Conservation (phyloP, 2,113 vertebrate species). For the Pseudonaja textilis region DNA sequence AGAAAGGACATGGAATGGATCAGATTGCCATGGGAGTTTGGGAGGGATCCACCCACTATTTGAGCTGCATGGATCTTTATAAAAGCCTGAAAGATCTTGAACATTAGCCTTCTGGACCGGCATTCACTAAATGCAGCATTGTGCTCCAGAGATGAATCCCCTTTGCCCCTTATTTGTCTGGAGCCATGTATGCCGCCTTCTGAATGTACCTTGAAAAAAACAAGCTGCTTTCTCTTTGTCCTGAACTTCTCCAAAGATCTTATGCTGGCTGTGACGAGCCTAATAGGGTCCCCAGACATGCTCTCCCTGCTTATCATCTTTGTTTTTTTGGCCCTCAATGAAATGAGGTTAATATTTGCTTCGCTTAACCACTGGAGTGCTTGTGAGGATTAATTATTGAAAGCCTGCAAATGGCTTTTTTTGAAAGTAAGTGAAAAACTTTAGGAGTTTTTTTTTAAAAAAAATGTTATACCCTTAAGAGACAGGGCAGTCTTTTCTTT, state of each 20-base stretch:
- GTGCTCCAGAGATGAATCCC: not conserved
- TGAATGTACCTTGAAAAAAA: not conserved
- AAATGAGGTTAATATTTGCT: not conserved
- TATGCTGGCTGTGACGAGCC: not conserved
- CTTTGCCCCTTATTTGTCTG: not conserved
- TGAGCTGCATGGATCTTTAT: not conserved
- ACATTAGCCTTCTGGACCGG: not conserved
- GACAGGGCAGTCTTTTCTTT: not conserved
- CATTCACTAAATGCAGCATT: not conserved
- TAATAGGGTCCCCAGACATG: not conserved
- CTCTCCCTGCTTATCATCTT: not conserved
- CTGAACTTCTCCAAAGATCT: not conserved
- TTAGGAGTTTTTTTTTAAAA: not conserved
- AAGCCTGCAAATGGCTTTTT: not conserved
- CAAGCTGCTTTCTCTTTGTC: not conserved
- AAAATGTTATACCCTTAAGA: not conserved
- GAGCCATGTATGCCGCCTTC: not conserved
- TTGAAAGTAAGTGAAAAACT: accelerated
- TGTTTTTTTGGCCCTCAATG: not conserved
- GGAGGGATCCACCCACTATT: not conserved
- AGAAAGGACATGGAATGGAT: slow-evolving; percentile 12
- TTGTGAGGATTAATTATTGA: accelerated
- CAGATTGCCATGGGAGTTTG: not conserved
- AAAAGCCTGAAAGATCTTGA: not conserved
- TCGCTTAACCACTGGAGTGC: not conserved